Evolutionary conservation across 2,113 vertebrate genomes (phyloP), one percentile per base, ranked within the genome.

Genomic region (Hippocampus abdominalis): DNA sequence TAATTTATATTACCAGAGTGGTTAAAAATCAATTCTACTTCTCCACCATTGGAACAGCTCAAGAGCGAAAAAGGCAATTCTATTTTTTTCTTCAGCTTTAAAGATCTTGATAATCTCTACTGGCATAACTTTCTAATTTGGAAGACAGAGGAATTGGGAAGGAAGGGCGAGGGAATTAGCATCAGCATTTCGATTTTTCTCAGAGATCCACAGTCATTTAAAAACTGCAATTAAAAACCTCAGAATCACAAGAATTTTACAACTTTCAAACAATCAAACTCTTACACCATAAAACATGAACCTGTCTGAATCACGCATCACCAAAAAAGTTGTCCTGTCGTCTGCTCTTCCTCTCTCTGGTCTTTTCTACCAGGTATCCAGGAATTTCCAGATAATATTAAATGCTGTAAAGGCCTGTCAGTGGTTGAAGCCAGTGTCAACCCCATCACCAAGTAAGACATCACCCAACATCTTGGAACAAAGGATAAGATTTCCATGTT

Each of bases 361-460:
- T 16, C 40, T 46, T 76, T 39, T 74, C 44, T 36, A 11, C 70
- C 81, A 99, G 97, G 97, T 88, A 96, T 99, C 87, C 97, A 99
- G 92, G 97, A 99, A 90, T 98, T 99, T 88, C 97, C 97, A 87
- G 97, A 99, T 84, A 99, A 95, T 78, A 99, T 99, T 75, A 99
- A 99, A 90, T 99, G 96, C 82, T 99, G 97, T 94, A 99, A 99
- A 92, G 96, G 95, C 91, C 92, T 99, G 90, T 95, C 96, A 77
- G 94, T 98, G 88, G 94, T 99, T 86, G 97, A 99, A 90, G 97
- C 97, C 92, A 99, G 97, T 84, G 97, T 99, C 87, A 99, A 99
- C 85, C 97, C 97, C 1, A 97, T 99, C 89, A 95, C 97, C 88
- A 99, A 99, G 97, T 99, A 92, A 96, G 96, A 76, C 57, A 40